A percentile compares a stretch with the other conserved stretches of the same genome.
Conservation (phyloP, 2,113 vertebrate species). For the Notiomystis cincta region DNA sequence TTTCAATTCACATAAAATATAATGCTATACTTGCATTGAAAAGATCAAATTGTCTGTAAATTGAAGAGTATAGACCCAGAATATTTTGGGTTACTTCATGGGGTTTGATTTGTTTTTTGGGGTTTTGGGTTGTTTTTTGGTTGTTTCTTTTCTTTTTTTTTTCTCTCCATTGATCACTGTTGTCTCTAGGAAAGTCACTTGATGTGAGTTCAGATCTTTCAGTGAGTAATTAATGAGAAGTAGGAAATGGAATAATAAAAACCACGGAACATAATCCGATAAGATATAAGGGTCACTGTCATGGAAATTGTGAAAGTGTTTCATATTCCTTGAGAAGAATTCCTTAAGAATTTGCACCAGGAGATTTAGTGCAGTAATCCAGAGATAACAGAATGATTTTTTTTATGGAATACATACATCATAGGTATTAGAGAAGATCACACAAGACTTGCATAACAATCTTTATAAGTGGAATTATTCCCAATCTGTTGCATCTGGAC, state of each 20-base stretch:
- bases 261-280: not conserved
- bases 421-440: not conserved
- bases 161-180: not conserved
- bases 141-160: not conserved
- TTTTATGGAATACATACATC: not conserved
- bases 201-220: not conserved
- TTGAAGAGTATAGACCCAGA: not conserved
- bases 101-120: not conserved
- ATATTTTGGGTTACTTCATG: not conserved
- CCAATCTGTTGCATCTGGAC: not conserved
- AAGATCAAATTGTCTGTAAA: not conserved
- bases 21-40: not conserved
- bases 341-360: not conserved
- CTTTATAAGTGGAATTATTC: not conserved
- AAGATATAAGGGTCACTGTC: not conserved
- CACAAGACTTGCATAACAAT: not conserved
- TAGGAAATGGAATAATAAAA: not conserved
- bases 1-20: not conserved
- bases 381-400: not conserved
- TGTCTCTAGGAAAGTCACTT: not conserved
- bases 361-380: not conserved
- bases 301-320: not conserved
- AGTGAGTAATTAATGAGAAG: not conserved
- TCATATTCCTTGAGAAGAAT: not conserved
- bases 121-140: not conserved